Evolutionary conservation across 2,888 invertebrate genomes (phyloP).

Genomic region (Watsonalla cultraria): DNA sequence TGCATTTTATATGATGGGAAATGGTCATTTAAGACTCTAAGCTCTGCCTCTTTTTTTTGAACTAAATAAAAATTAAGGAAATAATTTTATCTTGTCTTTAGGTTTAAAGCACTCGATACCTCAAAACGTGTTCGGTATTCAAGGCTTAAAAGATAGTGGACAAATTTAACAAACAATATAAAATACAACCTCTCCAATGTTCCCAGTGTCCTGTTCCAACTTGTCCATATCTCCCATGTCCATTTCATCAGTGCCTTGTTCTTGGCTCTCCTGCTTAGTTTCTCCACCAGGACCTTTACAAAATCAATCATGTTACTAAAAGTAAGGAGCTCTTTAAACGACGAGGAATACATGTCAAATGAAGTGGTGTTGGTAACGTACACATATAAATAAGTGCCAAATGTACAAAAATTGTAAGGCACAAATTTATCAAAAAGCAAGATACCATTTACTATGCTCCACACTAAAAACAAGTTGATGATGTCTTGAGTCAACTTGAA

Average conservation of each 20-base stretch:
- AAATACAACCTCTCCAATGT: conserved; percentile 66
- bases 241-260: conserved; percentile 67
- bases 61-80: no score
- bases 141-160: no score
- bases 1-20: no score
- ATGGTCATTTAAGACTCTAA: no score
- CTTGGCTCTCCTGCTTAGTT: conserved; percentile 53
- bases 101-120: no score
- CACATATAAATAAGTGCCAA: conserved; percentile 19
- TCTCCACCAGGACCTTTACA: conserved; percentile 34
- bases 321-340: no score
- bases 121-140: no score
- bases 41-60: no score
- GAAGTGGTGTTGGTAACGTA: conserved; percentile 21
- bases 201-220: conserved; percentile 68
- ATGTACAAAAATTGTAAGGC: conserved; percentile 17
- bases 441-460: conserved; percentile 55
- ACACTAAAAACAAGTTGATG: conserved; percentile 61
- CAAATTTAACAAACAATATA: no score
- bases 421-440: conserved; percentile 10
- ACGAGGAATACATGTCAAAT: no score
- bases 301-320: background rate
- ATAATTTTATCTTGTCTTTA: no score
- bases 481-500: conserved; percentile 61
- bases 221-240: conserved; percentile 76